Base-by-base conservation (phyloP, 2,888 invertebrate genomes). In the Acronicta aceris region DNA sequence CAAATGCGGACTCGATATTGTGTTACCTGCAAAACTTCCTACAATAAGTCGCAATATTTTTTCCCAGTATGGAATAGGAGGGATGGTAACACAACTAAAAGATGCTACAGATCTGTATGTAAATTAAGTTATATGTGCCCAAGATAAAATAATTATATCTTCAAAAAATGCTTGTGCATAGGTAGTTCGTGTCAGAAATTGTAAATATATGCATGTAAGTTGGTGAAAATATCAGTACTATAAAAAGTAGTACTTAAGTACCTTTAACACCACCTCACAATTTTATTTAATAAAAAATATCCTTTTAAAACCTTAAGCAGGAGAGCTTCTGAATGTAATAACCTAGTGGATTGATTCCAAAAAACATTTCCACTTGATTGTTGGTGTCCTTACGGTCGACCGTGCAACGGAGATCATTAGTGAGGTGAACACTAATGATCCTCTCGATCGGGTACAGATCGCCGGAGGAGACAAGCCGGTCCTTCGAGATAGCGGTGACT, bases 351-450 rank as follows among this genome's bases (percentile, higher is more conserved):
- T 73, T 74, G 66, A 72, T 78, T 70, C 65, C 55, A 61, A 67
- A 78, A 79, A 78, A 72, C 66, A 73, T 71, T 65, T 77, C 72
- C 65, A 57, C 61, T 79, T 68, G 75, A 80, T 74, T 70, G 65
- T 67, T 70, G 74, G 68, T 74, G 65, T 76, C 72, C 74, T 82
- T 71, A 72, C 63, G 71, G 45, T 68, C 70, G 73, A 63, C 65
- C 63, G 76, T 72, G 71, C 72, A 76, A 65, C 78, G 64, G 78
- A 78, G 83, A 89, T 93, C 92, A 92, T 93, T 91, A 93, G 88
- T 82, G 86, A 84, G 86, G 83, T 85, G 84, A 86, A 85, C 89
- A 85, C 91, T 93, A 93, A 94, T 89, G 91, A 93, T 89, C 86
- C 88, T 78, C 89, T 89, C 88, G 86, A 89, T 88, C 72, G 81